Percentiles rank a stretch among this genome's conserved stretches.
Evolutionary conservation across 2,113 vertebrate species (phyloP).

Genomic region (Dromaius novaehollandiae): DNA sequence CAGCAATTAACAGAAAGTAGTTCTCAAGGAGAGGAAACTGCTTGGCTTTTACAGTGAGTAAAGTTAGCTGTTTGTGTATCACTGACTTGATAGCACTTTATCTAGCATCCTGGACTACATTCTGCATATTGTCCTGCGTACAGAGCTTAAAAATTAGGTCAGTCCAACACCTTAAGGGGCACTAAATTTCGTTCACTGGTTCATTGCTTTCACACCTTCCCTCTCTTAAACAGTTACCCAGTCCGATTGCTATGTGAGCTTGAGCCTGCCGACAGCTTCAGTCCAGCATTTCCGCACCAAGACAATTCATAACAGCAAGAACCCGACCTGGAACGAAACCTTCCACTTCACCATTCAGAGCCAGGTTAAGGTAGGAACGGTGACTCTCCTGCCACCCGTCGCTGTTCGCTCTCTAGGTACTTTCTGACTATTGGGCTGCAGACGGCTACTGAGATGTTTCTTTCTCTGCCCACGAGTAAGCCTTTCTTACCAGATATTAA

Average conservation of each 20-base stretch:
- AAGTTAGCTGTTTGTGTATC: neutral
- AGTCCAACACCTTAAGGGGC: neutral
- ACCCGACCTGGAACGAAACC: slow-evolving; percentile 79
- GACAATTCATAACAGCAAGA: slow-evolving; percentile 68
- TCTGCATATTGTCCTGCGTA: neutral
- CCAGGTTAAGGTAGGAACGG: slow-evolving; percentile 77
- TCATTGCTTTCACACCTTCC: neutral
- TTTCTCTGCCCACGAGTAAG: neutral
- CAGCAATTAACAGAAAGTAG: neutral
- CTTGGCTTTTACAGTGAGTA: neutral
- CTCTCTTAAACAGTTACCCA: slow-evolving; percentile 60
- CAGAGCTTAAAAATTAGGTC: neutral
- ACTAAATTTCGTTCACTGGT: neutral
- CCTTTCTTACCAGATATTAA: neutral
- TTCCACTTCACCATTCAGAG: slow-evolving; percentile 77
- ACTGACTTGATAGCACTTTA: neutral
- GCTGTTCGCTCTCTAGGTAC: neutral
- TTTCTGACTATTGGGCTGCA: neutral
- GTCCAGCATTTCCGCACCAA: slow-evolving; percentile 69
- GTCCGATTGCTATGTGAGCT: slow-evolving; percentile 79
- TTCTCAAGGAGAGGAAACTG: neutral
- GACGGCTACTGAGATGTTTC: neutral
- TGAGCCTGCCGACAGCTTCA: slow-evolving; percentile 81
- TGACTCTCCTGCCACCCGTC: neutral
- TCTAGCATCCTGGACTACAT: neutral